These are phyloP conservation scores for Erpobdella octoculata DNA, from an alignment of 2,888 invertebrate species.

Conservation along the genomic window DNA sequence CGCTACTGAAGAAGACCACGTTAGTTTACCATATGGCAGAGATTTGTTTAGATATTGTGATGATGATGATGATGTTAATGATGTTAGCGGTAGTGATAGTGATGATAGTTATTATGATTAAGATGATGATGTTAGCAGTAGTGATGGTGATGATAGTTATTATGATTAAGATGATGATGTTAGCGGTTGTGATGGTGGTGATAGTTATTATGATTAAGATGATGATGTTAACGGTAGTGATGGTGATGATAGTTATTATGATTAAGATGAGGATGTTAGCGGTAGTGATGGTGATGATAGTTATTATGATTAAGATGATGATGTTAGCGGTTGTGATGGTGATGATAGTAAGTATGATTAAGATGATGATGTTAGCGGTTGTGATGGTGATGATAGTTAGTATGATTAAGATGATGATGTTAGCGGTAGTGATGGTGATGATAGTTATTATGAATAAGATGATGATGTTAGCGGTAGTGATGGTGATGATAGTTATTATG, in stretches of 20 bases:
- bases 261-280: background rate
- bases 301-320: constrained; percentile 15
- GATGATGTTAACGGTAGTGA: background rate
- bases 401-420: constrained; percentile 10
- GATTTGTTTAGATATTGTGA: no score
- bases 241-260: background rate
- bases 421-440: background rate
- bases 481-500: background rate
- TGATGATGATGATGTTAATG: constrained; percentile 3
- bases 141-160: background rate
- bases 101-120: background rate
- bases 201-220: constrained; percentile 1
- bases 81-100: background rate
- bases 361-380: background rate
- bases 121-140: background rate
- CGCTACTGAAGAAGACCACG: background rate
- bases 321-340: no score
- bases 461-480: background rate
- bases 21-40: background rate
- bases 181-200: background rate
- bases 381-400: background rate
- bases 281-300: background rate
- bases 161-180: constrained; percentile 6
- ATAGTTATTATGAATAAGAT: no score
- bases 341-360: no score